Conservation (phyloP, 2,888 invertebrate genomes). For the Cremastobaeus sp. region DNA sequence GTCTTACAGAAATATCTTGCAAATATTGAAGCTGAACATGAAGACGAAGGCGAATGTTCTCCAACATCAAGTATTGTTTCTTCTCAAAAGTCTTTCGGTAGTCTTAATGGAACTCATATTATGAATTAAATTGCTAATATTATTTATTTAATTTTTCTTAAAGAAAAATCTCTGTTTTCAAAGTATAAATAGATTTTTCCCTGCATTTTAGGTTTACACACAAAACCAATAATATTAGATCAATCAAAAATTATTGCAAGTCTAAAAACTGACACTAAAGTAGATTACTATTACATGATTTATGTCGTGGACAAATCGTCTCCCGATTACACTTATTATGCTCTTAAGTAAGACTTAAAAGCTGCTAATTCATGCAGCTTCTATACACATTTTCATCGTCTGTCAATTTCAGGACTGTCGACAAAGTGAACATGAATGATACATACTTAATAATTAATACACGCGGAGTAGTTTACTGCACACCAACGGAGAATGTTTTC, state of each 20-base stretch:
- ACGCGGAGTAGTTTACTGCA: slow-evolving; percentile 89
- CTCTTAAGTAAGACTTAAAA: slow-evolving; percentile 81
- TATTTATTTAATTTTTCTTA: too few species aligned
- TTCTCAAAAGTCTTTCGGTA: background rate
- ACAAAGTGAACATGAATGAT: slow-evolving; percentile 84
- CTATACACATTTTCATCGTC: too few species aligned
- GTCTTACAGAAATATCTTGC: too few species aligned
- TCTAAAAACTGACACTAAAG: slow-evolving; percentile 79
- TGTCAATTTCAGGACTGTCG: slow-evolving; percentile 84
- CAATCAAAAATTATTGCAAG: slow-evolving; percentile 79
- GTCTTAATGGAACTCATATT: background rate
- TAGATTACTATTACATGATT: slow-evolving; percentile 86
- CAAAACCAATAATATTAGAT: slow-evolving; percentile 73
- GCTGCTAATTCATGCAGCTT: background rate
- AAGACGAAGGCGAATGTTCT: slow-evolving; percentile 8
- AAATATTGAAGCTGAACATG: too few species aligned
- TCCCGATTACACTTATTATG: slow-evolving; percentile 87
- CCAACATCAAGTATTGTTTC: background rate
- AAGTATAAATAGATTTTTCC: background rate
- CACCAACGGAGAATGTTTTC: slow-evolving; percentile 86
- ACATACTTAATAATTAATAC: slow-evolving; percentile 89
- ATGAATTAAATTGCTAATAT: background rate
- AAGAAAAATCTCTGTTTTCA: too few species aligned
- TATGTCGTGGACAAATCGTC: slow-evolving; percentile 86
- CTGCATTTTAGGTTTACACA: slow-evolving; percentile 15